phyloP scores from a whole-genome alignment of 2,888 invertebrate genomes.

The Lochmaea capreae region DNA sequence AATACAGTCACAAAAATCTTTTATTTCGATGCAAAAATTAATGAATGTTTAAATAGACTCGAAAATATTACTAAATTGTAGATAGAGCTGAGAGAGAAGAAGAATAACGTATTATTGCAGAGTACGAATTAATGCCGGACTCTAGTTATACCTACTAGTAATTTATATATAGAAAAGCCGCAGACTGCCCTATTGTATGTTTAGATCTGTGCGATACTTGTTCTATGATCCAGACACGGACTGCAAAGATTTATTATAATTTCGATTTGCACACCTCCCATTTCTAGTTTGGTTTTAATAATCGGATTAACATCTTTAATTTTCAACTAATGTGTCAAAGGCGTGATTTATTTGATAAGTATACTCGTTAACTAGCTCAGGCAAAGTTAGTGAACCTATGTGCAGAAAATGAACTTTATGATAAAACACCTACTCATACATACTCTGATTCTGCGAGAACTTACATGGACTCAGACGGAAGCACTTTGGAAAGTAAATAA shows the following conservation, averaged over 20 bases:
- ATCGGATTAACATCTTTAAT: neutral
- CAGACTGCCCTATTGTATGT: conserved; percentile 39
- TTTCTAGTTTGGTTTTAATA: neutral
- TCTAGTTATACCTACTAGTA: conserved; percentile 26
- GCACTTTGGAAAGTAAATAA: too few relatives aligned
- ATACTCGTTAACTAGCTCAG: too few relatives aligned
- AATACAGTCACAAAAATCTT: too few relatives aligned
- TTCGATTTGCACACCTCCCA: neutral
- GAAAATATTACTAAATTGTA: too few relatives aligned
- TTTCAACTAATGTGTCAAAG: neutral
- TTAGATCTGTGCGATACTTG: conserved; percentile 43
- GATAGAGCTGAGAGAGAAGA: neutral
- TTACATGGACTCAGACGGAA: too few relatives aligned
- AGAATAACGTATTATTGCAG: conserved; percentile 21
- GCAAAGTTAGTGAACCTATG: too few relatives aligned
- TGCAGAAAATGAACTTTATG: too few relatives aligned
- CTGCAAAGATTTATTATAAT: neutral
- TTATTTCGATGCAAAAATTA: too few relatives aligned
- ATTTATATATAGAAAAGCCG: conserved; percentile 32
- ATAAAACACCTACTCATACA: too few relatives aligned
- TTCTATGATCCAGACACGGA: conserved; percentile 38
- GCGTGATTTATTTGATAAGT: too few relatives aligned
- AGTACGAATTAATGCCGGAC: conserved; percentile 30
- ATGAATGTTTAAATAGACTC: too few relatives aligned
- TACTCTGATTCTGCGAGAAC: too few relatives aligned